A percentile compares a stretch with the other conserved stretches of the same genome.
Conservation (phyloP, 2,888 invertebrate species). For the Nomada ruficornis region DNA sequence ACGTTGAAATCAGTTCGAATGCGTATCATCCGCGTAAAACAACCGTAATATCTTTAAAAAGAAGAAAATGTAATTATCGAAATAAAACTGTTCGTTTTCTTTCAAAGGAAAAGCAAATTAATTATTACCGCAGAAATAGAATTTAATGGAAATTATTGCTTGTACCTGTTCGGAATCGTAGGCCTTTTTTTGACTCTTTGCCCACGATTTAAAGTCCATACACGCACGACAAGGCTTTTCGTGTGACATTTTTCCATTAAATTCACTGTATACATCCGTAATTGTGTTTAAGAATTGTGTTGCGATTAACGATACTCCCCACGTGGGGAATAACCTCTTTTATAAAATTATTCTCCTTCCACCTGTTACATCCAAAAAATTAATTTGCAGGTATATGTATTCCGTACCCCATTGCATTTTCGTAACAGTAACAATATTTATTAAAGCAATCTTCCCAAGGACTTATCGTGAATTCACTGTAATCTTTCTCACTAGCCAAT, state of each 20-base stretch:
- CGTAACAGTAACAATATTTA: neutral
- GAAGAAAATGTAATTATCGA: neutral
- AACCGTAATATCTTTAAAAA: neutral
- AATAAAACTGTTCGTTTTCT: conserved; percentile 11
- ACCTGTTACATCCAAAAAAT: conserved; percentile 12
- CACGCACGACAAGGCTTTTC: conserved; percentile 88
- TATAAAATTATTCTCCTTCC: conserved; percentile 2
- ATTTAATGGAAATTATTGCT: neutral
- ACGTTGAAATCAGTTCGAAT: neutral
- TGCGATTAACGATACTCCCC: conserved; percentile 14
- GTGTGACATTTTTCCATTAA: conserved; percentile 69
- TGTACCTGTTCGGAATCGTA: conserved; percentile 80
- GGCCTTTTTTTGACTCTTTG: conserved; percentile 87
- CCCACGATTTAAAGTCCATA: conserved; percentile 90
- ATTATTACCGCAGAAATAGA: neutral
- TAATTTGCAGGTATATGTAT: neutral
- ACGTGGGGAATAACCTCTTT: conserved; percentile 55
- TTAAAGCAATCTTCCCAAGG: neutral
- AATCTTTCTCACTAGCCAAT: conserved; percentile 13
- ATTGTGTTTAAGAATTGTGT: conserved; percentile 6
- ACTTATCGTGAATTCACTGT: conserved; percentile 8
- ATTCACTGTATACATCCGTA: conserved; percentile 34
- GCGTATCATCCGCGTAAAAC: too few relatives aligned
- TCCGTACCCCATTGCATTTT: neutral
- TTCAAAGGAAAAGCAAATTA: neutral